Evolutionary conservation across 1,140 invertebrate species (phyloP).

Genomic region (Scylla paramamosain): DNA sequence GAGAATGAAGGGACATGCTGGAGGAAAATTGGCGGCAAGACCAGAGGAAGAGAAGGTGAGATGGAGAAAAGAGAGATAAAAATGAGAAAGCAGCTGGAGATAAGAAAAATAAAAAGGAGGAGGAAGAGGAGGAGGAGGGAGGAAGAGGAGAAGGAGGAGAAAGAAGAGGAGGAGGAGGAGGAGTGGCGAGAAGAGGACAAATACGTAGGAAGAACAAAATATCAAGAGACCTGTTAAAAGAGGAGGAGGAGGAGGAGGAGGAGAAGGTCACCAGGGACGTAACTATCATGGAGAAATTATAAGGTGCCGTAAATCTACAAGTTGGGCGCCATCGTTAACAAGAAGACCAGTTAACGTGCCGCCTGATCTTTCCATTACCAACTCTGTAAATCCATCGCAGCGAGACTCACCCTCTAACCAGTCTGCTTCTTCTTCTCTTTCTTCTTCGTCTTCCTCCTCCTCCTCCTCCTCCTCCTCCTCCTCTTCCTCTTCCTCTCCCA

Average conservation of each 20-base stretch:
- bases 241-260: neutral
- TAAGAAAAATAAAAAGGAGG: neutral
- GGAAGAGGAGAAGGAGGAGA: neutral
- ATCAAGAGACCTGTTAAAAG: neutral
- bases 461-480: neutral
- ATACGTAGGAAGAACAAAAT: neutral
- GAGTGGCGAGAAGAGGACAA: neutral
- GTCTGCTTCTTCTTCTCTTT: too few relatives aligned
- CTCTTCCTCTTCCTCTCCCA: neutral
- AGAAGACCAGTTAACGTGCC: too few relatives aligned
- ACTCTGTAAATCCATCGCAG: too few relatives aligned
- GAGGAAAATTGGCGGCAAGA: neutral
- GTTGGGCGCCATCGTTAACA: too few relatives aligned
- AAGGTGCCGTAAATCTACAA: too few relatives aligned
- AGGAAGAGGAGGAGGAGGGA: neutral
- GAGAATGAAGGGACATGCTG: neutral
- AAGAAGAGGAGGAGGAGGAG: neutral
- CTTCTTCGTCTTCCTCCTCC: neutral
- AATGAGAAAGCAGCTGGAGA: neutral
- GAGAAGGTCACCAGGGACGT: too few relatives aligned
- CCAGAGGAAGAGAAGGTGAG: too few relatives aligned
- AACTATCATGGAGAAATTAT: too few relatives aligned
- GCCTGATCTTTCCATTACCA: too few relatives aligned
- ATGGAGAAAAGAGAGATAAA: neutral
- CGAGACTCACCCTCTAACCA: too few relatives aligned